Percentiles rank a stretch among this genome's conserved stretches.
Conservation (phyloP, 35 echinoderm and acorn worm species). For the Ophioderma brevispina region DNA sequence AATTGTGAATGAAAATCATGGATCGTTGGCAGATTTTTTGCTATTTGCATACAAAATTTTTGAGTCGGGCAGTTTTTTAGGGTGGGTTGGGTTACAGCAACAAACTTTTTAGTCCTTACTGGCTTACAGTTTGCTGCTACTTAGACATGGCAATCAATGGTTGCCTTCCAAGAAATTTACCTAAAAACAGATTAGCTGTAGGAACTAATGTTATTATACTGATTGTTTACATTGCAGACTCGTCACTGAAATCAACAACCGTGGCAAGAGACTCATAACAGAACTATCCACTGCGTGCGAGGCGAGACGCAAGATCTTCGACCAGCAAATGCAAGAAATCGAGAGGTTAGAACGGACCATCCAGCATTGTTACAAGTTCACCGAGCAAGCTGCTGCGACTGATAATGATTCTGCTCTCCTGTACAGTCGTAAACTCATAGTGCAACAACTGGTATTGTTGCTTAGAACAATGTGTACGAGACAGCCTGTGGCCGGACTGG, state of each 20-base stretch:
- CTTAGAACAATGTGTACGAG: constrained; percentile 56
- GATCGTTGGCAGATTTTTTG: too few relatives aligned
- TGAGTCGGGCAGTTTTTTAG: too few relatives aligned
- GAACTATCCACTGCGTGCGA: constrained; percentile 56
- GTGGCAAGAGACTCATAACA: constrained; percentile 54
- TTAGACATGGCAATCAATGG: too few relatives aligned
- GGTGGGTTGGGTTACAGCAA: too few relatives aligned
- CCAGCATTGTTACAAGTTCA: constrained; percentile 58
- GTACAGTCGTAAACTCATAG: constrained; percentile 56
- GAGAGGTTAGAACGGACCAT: constrained; percentile 55
- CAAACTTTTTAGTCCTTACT: too few relatives aligned
- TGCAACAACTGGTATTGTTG: constrained; percentile 67
- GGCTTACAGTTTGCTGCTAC: not conserved
- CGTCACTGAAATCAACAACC: constrained; percentile 61
- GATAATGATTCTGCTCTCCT: constrained; percentile 65
- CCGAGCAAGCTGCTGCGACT: constrained; percentile 18
- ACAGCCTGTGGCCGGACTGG: constrained; percentile 69
- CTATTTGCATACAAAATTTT: too few relatives aligned
- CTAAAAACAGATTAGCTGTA: too few relatives aligned
- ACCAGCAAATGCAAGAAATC: constrained; percentile 64
- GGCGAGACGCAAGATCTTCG: constrained; percentile 46
- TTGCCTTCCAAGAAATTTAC: too few relatives aligned
- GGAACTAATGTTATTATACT: too few relatives aligned
- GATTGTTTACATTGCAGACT: constrained; percentile 40
- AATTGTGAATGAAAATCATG: too few relatives aligned